Evolutionary conservation across 1,140 invertebrate genomes (phyloP), one percentile per base, ranked within the genome.

Genomic region (Zelostemma sp.): DNA sequence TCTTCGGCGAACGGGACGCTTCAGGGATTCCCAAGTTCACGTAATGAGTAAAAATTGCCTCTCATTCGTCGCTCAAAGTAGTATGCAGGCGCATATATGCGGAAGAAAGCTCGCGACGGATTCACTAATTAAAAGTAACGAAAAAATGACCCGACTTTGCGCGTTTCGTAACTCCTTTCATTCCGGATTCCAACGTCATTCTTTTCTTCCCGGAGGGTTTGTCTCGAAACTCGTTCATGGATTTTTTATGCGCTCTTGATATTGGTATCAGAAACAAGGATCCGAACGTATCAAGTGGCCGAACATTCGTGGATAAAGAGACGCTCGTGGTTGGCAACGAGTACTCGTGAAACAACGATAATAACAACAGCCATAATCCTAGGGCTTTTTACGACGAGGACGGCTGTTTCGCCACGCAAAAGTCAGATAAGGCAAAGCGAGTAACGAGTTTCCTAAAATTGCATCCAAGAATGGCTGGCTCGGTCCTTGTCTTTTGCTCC

Each of bases 391-490:
- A 61, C 67, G 56, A 62, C 59, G 58, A 18, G 47, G 47, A 16
- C 56, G 51, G 47, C 47, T 31, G 14, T 49, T 49, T 33, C 21
- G 47, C 21, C 19, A 11, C 47, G 21, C 61, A 61, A 64, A 57
- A 61, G 61, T 70, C 59, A 60, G 67, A 65, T 65, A 70, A 70
- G 61, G 51, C 48, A 48, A 59, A 55, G 28, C 58, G 15, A 48
- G 60, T 71, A 71, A 71, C 57, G 68, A 71, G 61, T 62, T 62
- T 66, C 58, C 68, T 58, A 71, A 71, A 65, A 71, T 71, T 66
- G 54, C 62, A 59, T 62, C 38, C 58, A 55, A 53, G 46, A 62
- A 71, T 65, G 64, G 56, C 59, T 55, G 54, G 45, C 46, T 18
- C 15, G 38, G 25, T 25, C 53, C 28, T 61, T 57, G 53, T 57